Evolutionary conservation across 2,888 invertebrate genomes (phyloP), one percentile per base, ranked within the genome.

Genomic region (Cabera pusaria): DNA sequence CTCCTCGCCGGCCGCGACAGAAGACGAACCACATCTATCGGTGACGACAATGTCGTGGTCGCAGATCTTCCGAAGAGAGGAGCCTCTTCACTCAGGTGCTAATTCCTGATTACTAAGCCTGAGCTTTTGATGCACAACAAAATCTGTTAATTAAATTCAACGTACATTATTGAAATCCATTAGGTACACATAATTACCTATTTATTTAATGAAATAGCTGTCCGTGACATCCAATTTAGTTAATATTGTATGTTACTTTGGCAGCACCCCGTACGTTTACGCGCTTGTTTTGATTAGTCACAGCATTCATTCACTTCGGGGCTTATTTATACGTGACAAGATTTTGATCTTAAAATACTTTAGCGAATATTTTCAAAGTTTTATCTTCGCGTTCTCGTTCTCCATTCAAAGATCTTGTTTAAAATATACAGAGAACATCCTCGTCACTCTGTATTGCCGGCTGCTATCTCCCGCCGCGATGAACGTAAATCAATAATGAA

Each of bases 1-100:
- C 78, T 92, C 18, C 79, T 93, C 7, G 90, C 91, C 6, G 90
- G 84, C 16, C 80, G 86, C 4, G 91, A 90, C 23, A 74, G 88
- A 38, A 78, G 90, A 34, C 72, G 85, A 19, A 87, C 88, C 2
- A 77, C 82, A n/a, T 74, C 77, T 11, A 90, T 90, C 52, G 64
- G 64, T 21, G 88, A 86, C 17, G 85, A 84, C 32, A 59, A 58
- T 50, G 53, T 14, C 17, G 29, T 44, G 19, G 42, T 50, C 10
- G 22, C 68, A 22, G 72, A 74, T 22, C 44, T 67, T 5, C 66
- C 67, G 1, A 47, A 65, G 21, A 69, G 83, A 52, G 65, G 72
- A 35, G 45, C 68, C 5, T 82, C 88, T n/a, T 63, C 75, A 27
- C 66, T 75, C 77, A 87, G 87, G 87, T 87, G 71, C 56, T 33